A percentile compares a stretch with the other conserved stretches of the same genome.
These are phyloP conservation scores for Trisateles emortualis DNA, from an alignment of 2,888 invertebrate species.

Conservation along the genomic window DNA sequence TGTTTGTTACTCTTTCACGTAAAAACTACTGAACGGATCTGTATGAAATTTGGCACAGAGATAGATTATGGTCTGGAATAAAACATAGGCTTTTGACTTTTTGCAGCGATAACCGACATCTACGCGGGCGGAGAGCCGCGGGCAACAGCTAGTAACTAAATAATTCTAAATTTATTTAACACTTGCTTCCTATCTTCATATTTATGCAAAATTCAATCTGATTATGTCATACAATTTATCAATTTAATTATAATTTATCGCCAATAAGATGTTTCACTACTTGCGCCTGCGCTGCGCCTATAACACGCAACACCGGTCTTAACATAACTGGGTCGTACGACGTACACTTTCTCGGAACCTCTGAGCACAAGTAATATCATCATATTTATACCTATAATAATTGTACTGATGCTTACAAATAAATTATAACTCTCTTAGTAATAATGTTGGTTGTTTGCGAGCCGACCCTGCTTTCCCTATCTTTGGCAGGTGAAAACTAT, in stretches of 20 bases:
- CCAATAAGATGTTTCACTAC: slow-evolving; percentile 18
- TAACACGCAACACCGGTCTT: slow-evolving; percentile 26
- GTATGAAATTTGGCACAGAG: no score
- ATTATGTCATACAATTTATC: not conserved
- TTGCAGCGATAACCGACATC: no score
- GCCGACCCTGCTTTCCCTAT: not conserved
- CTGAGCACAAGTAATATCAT: slow-evolving; percentile 9
- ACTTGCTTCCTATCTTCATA: not conserved
- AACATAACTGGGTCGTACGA: slow-evolving; percentile 37
- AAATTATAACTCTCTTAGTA: not conserved
- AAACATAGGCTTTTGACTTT: no score
- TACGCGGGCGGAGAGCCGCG: no score
- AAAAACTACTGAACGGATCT: no score
- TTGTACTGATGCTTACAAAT: not conserved
- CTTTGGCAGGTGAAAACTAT: not conserved
- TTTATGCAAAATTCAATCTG: not conserved
- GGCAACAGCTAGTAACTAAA: no score
- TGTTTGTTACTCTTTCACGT: no score
- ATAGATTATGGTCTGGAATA: no score
- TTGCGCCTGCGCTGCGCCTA: not conserved
- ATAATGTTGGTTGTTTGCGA: not conserved
- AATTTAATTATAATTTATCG: slow-evolving; percentile 15
- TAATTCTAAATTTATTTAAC: no score
- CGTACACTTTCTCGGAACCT: slow-evolving; percentile 46
- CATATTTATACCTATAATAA: not conserved